These are phyloP conservation scores for Actinia tenebrosa DNA, from an alignment of 64 coral and sea anemone genomes.

Conservation along the genomic window DNA sequence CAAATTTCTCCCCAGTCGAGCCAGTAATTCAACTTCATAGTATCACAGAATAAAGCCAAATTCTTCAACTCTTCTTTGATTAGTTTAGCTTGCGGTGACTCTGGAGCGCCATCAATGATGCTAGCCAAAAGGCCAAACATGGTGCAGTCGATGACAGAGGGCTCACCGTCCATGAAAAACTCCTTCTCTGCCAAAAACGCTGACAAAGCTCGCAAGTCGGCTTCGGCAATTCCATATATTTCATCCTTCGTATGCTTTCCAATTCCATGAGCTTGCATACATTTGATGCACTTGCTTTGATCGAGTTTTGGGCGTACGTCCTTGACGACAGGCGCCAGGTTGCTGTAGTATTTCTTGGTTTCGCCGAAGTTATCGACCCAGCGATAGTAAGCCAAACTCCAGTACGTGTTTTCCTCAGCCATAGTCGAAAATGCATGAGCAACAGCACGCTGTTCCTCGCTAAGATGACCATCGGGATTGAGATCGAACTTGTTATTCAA, in stretches of 20 bases:
- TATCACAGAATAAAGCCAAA: slow-evolving; percentile 77
- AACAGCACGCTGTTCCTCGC: slow-evolving; percentile 47
- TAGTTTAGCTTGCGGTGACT: slow-evolving; percentile 79
- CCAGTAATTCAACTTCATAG: slow-evolving; percentile 92
- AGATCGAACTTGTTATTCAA: slow-evolving; percentile 91
- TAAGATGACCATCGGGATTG: slow-evolving; percentile 61
- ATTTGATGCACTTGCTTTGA: slow-evolving; percentile 96
- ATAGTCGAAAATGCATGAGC: slow-evolving; percentile 88
- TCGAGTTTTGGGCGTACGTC: slow-evolving; percentile 85
- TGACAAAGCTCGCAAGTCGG: slow-evolving; percentile 69
- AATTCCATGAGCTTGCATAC: slow-evolving; percentile 92
- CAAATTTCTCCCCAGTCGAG: slow-evolving; percentile 84
- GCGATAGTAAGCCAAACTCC: slow-evolving; percentile 95
- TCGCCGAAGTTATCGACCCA: slow-evolving; percentile 99
- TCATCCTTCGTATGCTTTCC: slow-evolving; percentile 93
- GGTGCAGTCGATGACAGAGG: slow-evolving; percentile 86
- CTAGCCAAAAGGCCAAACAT: slow-evolving; percentile 94
- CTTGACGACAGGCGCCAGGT: slow-evolving; percentile 79
- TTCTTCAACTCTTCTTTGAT: slow-evolving; percentile 80
- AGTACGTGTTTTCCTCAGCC: slow-evolving; percentile 95
- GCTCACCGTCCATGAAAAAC: slow-evolving; percentile 87
- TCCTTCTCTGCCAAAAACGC: slow-evolving; percentile 78
- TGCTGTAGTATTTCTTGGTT: slow-evolving; percentile 95
- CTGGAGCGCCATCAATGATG: slow-evolving; percentile 63
- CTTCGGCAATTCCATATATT: slow-evolving; percentile 83